Base-by-base conservation (phyloP, 2,797 vertebrate species). In the Anguilla anguilla region DNA sequence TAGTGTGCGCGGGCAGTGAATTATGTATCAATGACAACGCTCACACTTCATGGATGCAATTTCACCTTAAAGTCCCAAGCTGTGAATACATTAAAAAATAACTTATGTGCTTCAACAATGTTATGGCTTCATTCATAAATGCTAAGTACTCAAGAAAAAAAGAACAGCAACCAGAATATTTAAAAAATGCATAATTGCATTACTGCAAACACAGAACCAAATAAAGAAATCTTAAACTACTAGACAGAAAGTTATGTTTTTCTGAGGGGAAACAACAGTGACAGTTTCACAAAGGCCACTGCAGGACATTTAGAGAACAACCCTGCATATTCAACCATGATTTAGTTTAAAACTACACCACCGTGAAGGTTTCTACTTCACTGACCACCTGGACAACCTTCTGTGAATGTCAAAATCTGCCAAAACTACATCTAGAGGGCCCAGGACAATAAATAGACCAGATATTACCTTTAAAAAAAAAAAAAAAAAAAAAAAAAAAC, bases 21-120 rank as follows among this genome's bases (percentile, higher is more conserved):
- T 83, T 89, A 72, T 87, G 46, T 3, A 91, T 90, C 91, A 93
- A 95, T 94, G 93, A 93, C 90, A 91, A 95, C 92, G 92, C 94
- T 94, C 94, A 94, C 95, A 95, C 94, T 46, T 46, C 39, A 39
- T 6, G 13, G 22, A 51, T n/a, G 85, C 39, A 64, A 86, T 81
- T 51, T 49, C 77, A 64, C 51, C 85, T 72, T 35, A 19, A 85
- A 61, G 53, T 6, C 17, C 46, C 13, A 57, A 28, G 55, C 15
- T 57, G n/a, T 43, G 17, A 82, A 19, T 57, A 6, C 51, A 84
- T 31, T 22, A 28, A 19, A 85, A 31, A 19, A 88, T 46, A 85
- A 46, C 2, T 7, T 49, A 85, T 49, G 69, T 85, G 72, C 61
- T 22, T 53, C 39, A 49, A 25, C 39, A 28, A 49, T 72, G 28